These are phyloP conservation scores for Oncorhynchus keta DNA, from an alignment of 2,113 vertebrate genomes.

Conservation along the genomic window DNA sequence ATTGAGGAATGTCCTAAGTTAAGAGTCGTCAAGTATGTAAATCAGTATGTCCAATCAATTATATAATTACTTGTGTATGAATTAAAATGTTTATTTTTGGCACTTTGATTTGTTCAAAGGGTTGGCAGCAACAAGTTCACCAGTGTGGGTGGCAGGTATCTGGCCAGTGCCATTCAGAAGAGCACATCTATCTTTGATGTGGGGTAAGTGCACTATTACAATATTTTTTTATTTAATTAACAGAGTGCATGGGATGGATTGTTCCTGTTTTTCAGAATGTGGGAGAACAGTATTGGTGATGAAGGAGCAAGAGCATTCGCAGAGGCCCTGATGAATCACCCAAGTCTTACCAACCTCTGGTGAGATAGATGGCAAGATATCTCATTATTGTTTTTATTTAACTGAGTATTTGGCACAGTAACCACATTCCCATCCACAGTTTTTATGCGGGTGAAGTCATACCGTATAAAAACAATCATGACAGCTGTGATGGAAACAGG, in stretches of 20 bases:
- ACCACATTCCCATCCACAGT: too few relatives aligned
- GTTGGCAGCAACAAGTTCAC: slow-evolving; percentile 90
- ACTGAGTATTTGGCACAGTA: too few relatives aligned
- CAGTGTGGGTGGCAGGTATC: slow-evolving; percentile 77
- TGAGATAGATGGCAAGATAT: slow-evolving; percentile 40
- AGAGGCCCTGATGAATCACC: slow-evolving; percentile 84
- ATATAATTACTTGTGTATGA: not conserved
- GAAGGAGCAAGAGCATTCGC: slow-evolving; percentile 90
- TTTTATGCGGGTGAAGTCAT: too few relatives aligned
- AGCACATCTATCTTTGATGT: slow-evolving; percentile 86
- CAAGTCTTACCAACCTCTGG: slow-evolving; percentile 84
- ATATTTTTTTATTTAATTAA: not conserved
- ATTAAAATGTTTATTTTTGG: not conserved
- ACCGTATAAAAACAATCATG: too few relatives aligned
- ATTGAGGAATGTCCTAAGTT: slow-evolving; percentile 87
- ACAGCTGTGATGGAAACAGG: too few relatives aligned
- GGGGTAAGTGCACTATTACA: slow-evolving; percentile 73
- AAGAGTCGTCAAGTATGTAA: slow-evolving; percentile 82
- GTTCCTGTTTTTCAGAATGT: slow-evolving; percentile 80
- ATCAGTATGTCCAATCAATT: not conserved
- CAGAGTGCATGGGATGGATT: not conserved
- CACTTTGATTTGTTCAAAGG: slow-evolving; percentile 59
- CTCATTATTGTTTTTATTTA: too few relatives aligned
- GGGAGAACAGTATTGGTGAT: slow-evolving; percentile 90
- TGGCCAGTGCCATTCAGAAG: slow-evolving; percentile 83